Evolutionary conservation across 1,140 invertebrate species (phyloP), one percentile per base, ranked within the genome.

Genomic region (Conopomorpha cramerella): DNA sequence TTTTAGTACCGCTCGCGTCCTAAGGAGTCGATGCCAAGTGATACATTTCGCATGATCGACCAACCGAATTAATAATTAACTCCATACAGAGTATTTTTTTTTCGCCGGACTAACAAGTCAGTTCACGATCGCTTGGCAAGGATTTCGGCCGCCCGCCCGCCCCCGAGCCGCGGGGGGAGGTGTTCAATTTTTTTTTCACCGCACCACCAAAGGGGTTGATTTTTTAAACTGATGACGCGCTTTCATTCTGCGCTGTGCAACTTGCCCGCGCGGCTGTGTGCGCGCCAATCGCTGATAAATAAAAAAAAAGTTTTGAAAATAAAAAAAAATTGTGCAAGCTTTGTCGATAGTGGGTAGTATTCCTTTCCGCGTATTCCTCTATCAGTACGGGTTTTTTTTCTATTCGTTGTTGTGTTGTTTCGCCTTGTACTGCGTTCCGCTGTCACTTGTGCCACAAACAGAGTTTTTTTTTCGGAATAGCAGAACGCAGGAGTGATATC

Each of bases 201-300:
- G 49, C 66, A 65, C 68, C 67, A 65, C 61, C 53, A 39, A 76
- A 71, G 64, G 72, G 77, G 73, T 79, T 79, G 77, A 79, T 79
- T 79, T 79, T 79, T 79, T 77, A 79, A 79, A 79, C 72, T 79
- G 76, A 79, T 79, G 76, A 79, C 76, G 76, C 72, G 73, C 70
- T 76, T 77, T 72, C 76, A 79, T 79, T 79, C 67, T 71, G 72
- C 73, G 66, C 58, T 57, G 67, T 77, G 72, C 72, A 72, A 76
- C 61, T 72, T 64, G 52, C 49, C 39, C 56, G 63, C 61, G 62
- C 65, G 71, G 67, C 51, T 70, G 67, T 66, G 62, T 70, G 63
- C 61, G 68, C 62, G 51, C 56, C 54, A 53, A 45, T 51, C 55
- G 54, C 54, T 52, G 64, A 66, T 70, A 65, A 72, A 71, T 71